Base-by-base conservation (phyloP, 2,797 vertebrate genomes). In the Sebastes iracundus region DNA sequence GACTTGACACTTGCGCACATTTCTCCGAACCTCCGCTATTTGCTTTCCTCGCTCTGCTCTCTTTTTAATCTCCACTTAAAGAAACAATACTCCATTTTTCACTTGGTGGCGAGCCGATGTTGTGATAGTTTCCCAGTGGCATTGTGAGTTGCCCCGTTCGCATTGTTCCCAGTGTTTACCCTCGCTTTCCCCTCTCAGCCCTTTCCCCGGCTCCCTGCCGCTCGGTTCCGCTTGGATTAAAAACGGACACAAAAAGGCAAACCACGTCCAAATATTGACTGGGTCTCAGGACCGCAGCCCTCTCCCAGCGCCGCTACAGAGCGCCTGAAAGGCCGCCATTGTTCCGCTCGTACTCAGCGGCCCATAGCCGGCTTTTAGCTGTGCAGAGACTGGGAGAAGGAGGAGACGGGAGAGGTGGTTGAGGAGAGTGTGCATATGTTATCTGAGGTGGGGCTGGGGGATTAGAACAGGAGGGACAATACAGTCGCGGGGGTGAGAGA, bases 251-350 rank as follows among this genome's bases (percentile, higher is more conserved):
- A 92, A 94, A 92, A 92, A 90, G 82, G 87, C 84, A 81, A 64
- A 89, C 93, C 90, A 79, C 91, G 94, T 95, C 92, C 93, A 97
- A 97, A 97, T 97, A 97, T 96, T 97, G 96, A 96, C 96, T 89
- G 90, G 92, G 89, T 92, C 92, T 91, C 86, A 87, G 93, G 90
- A 94, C 90, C 81, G 72, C 90, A 89, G 94, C 85, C 87, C 88
- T 92, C 93, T 92, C 94, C 94, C 93, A 95, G 93, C 83, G 77
- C 87, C 77, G 66, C 85, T 75, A 65, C 88, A 84, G 86, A 84
- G 87, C 53, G 59, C 80, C 91, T 96, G 93, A 97, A 97, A 96
- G 96, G 90, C 83, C 67, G 33, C 93, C 85, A 95, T 97, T 98
- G 97, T 97, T 97, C 90, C 71, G 82, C 68, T 87, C 72, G 75